phyloP scores from a whole-genome alignment of 2,113 vertebrate species.

The Ursus arctos region DNA sequence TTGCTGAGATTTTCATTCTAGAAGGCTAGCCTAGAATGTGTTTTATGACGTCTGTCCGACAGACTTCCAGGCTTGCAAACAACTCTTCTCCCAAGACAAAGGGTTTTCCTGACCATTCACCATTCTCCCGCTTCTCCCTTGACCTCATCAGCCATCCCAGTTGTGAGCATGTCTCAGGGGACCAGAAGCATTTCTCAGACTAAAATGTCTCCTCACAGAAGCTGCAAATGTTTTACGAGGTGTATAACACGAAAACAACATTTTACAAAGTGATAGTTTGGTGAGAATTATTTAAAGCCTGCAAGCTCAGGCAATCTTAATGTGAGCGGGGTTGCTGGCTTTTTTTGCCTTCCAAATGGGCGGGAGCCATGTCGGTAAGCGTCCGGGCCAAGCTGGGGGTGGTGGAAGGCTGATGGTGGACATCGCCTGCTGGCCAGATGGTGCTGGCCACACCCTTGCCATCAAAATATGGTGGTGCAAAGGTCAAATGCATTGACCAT shows the following conservation, averaged over 20 bases:
- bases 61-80: slow-evolving; percentile 69
- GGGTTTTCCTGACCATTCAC: slow-evolving; percentile 74
- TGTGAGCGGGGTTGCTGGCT: not conserved
- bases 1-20: not conserved
- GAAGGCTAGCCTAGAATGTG: slow-evolving; percentile 74
- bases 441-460: not conserved
- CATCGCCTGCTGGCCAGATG: not conserved
- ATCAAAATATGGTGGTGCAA: not conserved
- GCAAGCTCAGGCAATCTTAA: not conserved
- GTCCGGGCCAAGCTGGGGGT: not conserved
- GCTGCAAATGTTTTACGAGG: not conserved
- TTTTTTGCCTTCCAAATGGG: not conserved
- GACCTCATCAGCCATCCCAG: slow-evolving; percentile 62
- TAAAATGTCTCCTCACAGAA: not conserved
- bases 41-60: slow-evolving; percentile 52
- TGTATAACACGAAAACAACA: not conserved
- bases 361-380: too few relatives aligned
- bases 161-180: slow-evolving; percentile 16
- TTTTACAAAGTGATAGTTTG: not conserved
- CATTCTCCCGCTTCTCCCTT: not conserved
- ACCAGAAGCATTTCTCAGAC: slow-evolving; percentile 39
- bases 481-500: not conserved
- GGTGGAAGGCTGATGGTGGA: not conserved
- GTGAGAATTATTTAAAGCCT: not conserved
- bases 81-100: slow-evolving; percentile 4